Base-by-base conservation (phyloP, 2,888 invertebrate genomes). In the Tetragnatha montana region DNA sequence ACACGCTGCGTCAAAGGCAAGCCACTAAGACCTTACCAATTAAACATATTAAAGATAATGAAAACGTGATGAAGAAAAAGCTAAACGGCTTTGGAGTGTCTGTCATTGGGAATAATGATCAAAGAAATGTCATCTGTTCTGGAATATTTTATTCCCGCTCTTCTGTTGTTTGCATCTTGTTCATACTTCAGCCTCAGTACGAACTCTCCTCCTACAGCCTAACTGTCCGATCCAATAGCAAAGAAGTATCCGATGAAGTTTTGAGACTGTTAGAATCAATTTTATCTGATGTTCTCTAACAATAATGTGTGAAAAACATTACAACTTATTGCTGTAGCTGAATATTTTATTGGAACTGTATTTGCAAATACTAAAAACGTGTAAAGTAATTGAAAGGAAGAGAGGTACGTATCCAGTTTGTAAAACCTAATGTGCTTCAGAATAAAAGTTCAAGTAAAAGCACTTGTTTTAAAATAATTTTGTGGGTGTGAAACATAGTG, bases 41-140 rank as follows among this genome's bases (percentile, higher is more conserved):
- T 8, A 85, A 85, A 71, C 60, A 81, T 68, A 50, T 81, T 17
- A 85, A 81, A 81, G 60, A 80, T n/a, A 71, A 73, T 2, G 50
- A 51, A 35, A 35, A 4, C 19, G 21, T 76, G 14, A 17, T 81
- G 8, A n/a, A 7, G 14, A 22, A n/a, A 10, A 89, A 85, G 35
- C 14, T 89, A 0, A 73, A 21, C 19, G 85, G 81, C 17, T 71
- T 89, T 17, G 49, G 68, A 4, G 12, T 89, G 7, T 68, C 68
- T 47, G 21, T 89, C 4, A 70, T 81, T 17, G 69, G 49, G 50
- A 51, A 76, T 8, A 8, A 51, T 6, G 75, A 82, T 60, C 19
- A 7, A 22, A 50, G 78, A 21, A 81, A 82, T 71, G 70, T 81
- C 47, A 50, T 69, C 35, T 68, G 81, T 14, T 75, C 87, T n/a